Base-by-base conservation (phyloP, 2,113 vertebrate species). In the Crypturellus undulatus region DNA sequence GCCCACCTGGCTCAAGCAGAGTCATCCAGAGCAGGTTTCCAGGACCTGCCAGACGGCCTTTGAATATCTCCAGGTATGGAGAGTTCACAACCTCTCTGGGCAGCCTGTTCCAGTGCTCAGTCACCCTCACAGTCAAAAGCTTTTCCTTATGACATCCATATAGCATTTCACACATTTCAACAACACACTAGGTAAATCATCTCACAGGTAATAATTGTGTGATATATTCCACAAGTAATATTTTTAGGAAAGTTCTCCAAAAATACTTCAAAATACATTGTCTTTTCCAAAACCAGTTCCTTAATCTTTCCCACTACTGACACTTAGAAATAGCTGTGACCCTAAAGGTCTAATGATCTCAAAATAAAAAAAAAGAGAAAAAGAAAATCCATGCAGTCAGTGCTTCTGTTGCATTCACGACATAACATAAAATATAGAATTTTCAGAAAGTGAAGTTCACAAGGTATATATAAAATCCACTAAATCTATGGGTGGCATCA, bases 331-430 rank as follows among this genome's bases (percentile, higher is more conserved):
- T 22, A 87, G 30, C 40, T 78, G 36, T 51, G 36, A 17, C 63
- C 26, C 63, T 69, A 21, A n/a, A 65, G 58, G 15, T 64, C 19
- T 70, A 7, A 26, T 6, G 15, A 22, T 49, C 34, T 12, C 32
- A 32, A 62, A n/a, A 3, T 22, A 22, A 49, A 49, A 22, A 49
- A 22, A 49, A 49, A 49, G 21, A 22, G 21, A 49, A 22, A 49
- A 49, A 49, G 21, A 32, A 82, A 3, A 52, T 51, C 0, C 8
- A 25, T 26, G 4, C 3, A 15, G 7, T 10, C 32, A 9, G 32
- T 20, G 58, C 34, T 82, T 34, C 72, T 73, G 49, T 18, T 28
- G 52, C 71, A 25, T 38, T 60, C 28, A 38, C 30, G 3, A 12
- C 3, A 5, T 42, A 73, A 58, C 21, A 34, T 11, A 71, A 54